phyloP scores from a whole-genome alignment of 2,888 invertebrate genomes.

The Halocaridina rubra region DNA sequence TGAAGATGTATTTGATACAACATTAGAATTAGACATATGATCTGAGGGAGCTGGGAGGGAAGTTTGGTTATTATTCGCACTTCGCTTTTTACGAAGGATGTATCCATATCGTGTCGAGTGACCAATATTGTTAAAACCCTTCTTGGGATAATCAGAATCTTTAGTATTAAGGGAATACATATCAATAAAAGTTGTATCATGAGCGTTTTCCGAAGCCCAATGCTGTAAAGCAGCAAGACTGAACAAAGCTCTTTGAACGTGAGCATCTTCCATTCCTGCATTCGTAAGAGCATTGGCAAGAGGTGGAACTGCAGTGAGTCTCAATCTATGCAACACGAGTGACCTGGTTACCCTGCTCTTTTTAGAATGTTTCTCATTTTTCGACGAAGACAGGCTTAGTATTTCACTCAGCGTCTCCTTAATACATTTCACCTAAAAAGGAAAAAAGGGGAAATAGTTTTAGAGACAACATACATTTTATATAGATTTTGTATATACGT shows the following conservation, averaged over 20 bases:
- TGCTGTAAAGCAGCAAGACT: slow-evolving; percentile 52
- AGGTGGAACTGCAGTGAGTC: slow-evolving; percentile 40
- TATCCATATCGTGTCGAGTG: background rate
- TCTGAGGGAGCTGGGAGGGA: slow-evolving; percentile 10
- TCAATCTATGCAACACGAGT: slow-evolving; percentile 37
- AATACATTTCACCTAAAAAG: slow-evolving; percentile 26
- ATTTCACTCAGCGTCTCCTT: slow-evolving; percentile 47
- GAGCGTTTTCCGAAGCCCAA: slow-evolving; percentile 48
- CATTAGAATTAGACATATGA: background rate
- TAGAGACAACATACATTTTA: background rate
- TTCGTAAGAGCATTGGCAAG: slow-evolving; percentile 28
- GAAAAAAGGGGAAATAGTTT: too few species aligned
- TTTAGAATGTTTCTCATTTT: background rate
- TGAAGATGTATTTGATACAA: background rate
- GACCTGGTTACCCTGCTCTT: slow-evolving; percentile 10
- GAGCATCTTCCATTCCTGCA: slow-evolving; percentile 29
- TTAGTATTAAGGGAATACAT: slow-evolving; percentile 38
- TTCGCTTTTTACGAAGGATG: slow-evolving; percentile 25
- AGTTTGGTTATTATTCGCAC: slow-evolving; percentile 9
- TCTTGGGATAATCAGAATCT: background rate
- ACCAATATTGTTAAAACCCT: background rate
- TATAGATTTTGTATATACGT: too few species aligned
- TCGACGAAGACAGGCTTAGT: slow-evolving; percentile 1
- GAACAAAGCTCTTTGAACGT: slow-evolving; percentile 34
- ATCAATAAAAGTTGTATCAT: slow-evolving; percentile 47